phyloP scores from a whole-genome alignment of 1,140 invertebrate species.

The Solen grandis region DNA sequence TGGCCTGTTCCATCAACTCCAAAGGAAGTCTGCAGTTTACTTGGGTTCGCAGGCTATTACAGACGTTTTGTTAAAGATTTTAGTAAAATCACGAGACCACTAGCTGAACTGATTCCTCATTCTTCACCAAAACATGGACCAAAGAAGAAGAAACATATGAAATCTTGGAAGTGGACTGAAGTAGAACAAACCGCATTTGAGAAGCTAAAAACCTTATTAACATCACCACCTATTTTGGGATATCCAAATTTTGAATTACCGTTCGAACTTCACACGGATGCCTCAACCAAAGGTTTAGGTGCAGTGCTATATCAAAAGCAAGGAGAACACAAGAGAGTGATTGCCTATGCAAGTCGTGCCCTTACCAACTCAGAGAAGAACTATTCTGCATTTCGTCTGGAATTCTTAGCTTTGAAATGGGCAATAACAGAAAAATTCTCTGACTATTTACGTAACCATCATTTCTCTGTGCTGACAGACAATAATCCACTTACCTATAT shows the following conservation, averaged over 20 bases:
- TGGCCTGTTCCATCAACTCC: constrained; percentile 68
- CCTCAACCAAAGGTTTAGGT: not conserved
- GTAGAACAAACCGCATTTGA: not conserved
- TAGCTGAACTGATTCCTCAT: constrained; percentile 51
- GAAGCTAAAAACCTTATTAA: not conserved
- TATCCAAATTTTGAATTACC: not conserved
- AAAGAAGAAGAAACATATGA: constrained; percentile 22
- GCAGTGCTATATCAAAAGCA: not conserved
- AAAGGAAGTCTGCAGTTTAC: constrained; percentile 65
- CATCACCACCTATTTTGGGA: not conserved
- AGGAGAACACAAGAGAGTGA: not conserved
- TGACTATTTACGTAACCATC: not conserved
- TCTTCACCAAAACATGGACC: too few species aligned
- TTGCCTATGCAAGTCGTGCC: constrained; percentile 5
- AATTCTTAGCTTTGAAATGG: constrained; percentile 17
- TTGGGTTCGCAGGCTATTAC: constrained; percentile 60
- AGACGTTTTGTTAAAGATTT: constrained; percentile 64
- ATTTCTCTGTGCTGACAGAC: constrained; percentile 1
- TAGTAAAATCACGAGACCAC: constrained; percentile 60
- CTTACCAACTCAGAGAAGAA: not conserved
- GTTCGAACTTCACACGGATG: not conserved
- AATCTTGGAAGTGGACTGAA: not conserved
- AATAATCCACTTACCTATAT: constrained; percentile 10
- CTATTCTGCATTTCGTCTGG: not conserved
- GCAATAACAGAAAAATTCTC: too few species aligned